Conservation (phyloP, 2,797 vertebrate genomes). For the Eulemur mongoz region DNA sequence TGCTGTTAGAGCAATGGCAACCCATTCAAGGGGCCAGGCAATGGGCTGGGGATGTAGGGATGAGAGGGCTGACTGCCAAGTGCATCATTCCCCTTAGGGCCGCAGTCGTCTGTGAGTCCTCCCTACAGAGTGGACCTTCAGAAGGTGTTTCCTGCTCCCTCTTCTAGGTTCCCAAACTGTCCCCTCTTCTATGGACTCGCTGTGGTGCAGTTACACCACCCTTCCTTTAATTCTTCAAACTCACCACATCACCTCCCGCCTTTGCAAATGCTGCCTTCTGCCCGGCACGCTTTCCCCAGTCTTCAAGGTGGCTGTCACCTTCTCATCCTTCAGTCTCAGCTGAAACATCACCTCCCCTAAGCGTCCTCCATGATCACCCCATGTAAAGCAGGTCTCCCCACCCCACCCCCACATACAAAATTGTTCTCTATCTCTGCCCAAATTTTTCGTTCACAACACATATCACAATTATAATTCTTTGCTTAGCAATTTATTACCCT, state of each 20-base stretch:
- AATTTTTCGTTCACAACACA: background rate
- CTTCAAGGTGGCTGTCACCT: background rate
- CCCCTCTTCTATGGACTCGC: background rate
- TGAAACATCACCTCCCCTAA: background rate
- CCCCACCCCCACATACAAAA: no score
- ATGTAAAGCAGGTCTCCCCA: background rate
- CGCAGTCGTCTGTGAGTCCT: background rate
- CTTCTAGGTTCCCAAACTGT: background rate
- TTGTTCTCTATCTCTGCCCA: background rate
- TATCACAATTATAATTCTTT: background rate
- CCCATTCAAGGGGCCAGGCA: background rate
- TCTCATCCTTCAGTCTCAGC: background rate
- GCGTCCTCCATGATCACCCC: background rate
- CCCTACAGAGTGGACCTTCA: background rate
- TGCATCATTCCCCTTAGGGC: background rate
- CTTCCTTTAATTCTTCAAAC: background rate
- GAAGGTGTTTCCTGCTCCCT: background rate
- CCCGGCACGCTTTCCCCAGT: background rate
- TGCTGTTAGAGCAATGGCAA: background rate
- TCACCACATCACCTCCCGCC: background rate
- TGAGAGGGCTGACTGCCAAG: background rate
- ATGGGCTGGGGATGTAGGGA: background rate
- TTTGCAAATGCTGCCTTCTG: background rate
- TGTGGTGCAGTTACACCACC: background rate
- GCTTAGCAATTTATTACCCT: background rate